Evolutionary conservation across 2,113 vertebrate genomes (phyloP).

Genomic region (Siniperca chuatsi): DNA sequence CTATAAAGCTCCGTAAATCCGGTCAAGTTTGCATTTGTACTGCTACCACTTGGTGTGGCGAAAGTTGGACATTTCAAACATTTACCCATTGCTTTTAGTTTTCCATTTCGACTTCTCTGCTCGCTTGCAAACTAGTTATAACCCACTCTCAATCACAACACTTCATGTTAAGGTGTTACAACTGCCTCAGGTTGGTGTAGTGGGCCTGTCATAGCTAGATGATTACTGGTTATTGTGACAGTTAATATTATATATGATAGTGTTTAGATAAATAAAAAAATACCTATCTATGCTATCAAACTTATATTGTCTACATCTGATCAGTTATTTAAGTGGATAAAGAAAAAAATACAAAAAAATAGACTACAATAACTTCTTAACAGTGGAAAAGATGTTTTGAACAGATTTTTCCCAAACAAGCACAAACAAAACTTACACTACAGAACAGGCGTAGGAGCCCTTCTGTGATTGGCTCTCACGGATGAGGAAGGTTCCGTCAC

Average conservation of each 20-base stretch:
- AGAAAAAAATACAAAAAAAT: background rate
- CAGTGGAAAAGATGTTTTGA: background rate
- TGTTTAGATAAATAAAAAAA: background rate
- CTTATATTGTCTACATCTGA: background rate
- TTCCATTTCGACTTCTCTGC: background rate
- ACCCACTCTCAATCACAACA: background rate
- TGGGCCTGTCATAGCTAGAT: background rate
- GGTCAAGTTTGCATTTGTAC: too few species aligned
- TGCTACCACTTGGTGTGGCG: too few species aligned
- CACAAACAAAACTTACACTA: conserved; percentile 89
- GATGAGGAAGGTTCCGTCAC: conserved; percentile 97
- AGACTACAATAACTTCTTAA: background rate
- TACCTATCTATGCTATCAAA: background rate
- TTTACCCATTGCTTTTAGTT: background rate
- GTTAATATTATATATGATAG: background rate
- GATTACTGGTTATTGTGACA: background rate
- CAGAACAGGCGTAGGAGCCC: conserved; percentile 97
- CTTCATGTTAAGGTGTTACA: background rate
- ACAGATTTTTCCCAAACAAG: background rate
- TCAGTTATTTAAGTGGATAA: background rate
- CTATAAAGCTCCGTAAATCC: too few species aligned
- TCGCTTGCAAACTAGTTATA: background rate
- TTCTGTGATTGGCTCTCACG: conserved; percentile 96
- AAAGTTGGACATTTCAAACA: too few species aligned
- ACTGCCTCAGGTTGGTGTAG: background rate